Percentiles rank a stretch among this genome's conserved stretches.
Conservation (phyloP, 2,113 vertebrate genomes). For the Microcebus lehilahytsara region DNA sequence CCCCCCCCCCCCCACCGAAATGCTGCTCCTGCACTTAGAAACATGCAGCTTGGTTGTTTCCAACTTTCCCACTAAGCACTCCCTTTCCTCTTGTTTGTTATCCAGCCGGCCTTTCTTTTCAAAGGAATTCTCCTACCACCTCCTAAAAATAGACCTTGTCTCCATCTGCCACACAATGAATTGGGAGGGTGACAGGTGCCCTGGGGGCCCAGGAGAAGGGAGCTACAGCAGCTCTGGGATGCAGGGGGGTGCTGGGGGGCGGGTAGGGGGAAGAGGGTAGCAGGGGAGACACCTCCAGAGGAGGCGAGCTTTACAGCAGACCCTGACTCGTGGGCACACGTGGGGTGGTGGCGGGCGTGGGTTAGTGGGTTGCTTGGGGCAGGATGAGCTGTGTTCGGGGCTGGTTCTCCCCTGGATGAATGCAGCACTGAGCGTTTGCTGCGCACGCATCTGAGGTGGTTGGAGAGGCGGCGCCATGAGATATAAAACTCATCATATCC, state of each 20-base stretch:
- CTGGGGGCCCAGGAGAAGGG: neutral
- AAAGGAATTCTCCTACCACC: neutral
- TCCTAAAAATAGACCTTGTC: neutral
- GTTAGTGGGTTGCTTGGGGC: neutral
- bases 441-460: too few species aligned
- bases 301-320: neutral
- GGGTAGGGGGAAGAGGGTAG: neutral
- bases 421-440: fast-evolving
- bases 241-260: fast-evolving
- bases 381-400: neutral
- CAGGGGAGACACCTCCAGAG: neutral
- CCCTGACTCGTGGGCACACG: fast-evolving
- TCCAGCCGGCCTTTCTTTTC: neutral
- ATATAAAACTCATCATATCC: neutral
- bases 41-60: neutral
- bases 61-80: neutral
- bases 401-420: neutral
- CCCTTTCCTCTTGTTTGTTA: neutral
- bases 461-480: neutral
- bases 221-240: neutral
- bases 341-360: fast-evolving
- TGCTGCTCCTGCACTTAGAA: neutral
- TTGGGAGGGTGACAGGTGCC: neutral
- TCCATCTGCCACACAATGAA: neutral
- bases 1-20: neutral